Evolutionary conservation across 2,888 invertebrate genomes (phyloP).

Genomic region (Euzophera pinguis): DNA sequence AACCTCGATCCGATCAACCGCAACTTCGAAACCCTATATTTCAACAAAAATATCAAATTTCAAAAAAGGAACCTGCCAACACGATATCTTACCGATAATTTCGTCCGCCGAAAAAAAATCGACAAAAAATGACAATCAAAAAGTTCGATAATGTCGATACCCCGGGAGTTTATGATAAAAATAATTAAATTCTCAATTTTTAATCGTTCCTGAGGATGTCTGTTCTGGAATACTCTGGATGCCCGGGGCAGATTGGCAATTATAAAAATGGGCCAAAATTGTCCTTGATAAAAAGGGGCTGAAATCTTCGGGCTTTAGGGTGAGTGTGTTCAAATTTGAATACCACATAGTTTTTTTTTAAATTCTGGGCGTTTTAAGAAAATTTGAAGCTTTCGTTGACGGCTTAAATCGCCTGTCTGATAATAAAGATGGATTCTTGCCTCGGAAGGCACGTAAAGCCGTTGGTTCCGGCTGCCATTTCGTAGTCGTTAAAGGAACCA

Average conservation of each 20-base stretch:
- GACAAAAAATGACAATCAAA: conserved; percentile 12
- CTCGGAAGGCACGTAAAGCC: too few species aligned
- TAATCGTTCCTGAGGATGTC: conserved; percentile 35
- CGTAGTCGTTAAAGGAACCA: too few species aligned
- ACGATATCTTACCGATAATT: not conserved
- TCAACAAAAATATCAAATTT: not conserved
- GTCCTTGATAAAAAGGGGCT: conserved; percentile 36
- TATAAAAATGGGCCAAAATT: conserved; percentile 53
- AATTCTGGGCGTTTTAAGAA: too few species aligned
- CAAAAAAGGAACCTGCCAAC: not conserved
- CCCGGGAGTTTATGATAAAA: conserved; percentile 24
- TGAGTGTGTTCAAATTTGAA: conserved; percentile 16
- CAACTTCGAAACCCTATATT: not conserved
- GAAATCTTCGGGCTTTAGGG: conserved; percentile 12
- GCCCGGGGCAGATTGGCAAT: conserved; percentile 55
- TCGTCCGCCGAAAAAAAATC: not conserved
- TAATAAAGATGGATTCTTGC: too few species aligned
- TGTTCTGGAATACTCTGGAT: conserved; percentile 23
- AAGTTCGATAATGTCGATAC: conserved; percentile 6
- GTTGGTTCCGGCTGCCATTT: too few species aligned
- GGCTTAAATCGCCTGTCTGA: too few species aligned
- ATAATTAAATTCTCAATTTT: conserved; percentile 43
- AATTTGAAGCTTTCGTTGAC: too few species aligned
- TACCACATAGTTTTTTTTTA: not conserved
- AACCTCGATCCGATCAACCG: too few species aligned